Percentiles rank a stretch among this genome's conserved stretches.
phyloP scores from a whole-genome alignment of 2,113 vertebrate species.

The Symphodus melops region DNA sequence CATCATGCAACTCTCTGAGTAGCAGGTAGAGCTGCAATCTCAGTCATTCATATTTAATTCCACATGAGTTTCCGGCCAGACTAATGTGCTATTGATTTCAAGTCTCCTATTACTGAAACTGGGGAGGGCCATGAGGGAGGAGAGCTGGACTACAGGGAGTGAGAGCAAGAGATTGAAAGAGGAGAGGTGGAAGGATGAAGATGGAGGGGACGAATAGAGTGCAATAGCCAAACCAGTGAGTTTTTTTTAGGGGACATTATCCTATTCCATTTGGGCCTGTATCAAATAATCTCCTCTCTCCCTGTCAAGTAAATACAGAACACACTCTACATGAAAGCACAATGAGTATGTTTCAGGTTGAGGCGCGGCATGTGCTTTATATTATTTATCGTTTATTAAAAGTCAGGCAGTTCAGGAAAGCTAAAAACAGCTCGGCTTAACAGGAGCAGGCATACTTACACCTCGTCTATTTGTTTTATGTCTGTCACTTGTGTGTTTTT shows the following conservation, averaged over 20 bases:
- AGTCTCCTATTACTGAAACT: slow-evolving; percentile 82
- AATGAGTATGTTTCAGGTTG: slow-evolving; percentile 11
- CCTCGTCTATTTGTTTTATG: slow-evolving; percentile 39
- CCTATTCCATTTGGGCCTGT: slow-evolving; percentile 16
- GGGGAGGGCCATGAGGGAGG: slow-evolving; percentile 60
- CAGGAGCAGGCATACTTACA: slow-evolving; percentile 13
- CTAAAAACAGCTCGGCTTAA: slow-evolving; percentile 41
- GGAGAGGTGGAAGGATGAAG: slow-evolving; percentile 52
- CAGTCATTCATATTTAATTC: slow-evolving; percentile 89
- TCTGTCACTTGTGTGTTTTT: slow-evolving; percentile 40
- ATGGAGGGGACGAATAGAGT: slow-evolving; percentile 51
- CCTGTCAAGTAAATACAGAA: slow-evolving; percentile 14
- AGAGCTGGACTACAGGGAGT: slow-evolving; percentile 67
- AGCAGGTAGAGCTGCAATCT: slow-evolving; percentile 85
- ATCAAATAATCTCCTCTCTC: slow-evolving; percentile 15
- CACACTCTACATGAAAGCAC: slow-evolving; percentile 35
- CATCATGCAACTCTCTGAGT: slow-evolving; percentile 76
- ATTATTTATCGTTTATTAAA: slow-evolving; percentile 56
- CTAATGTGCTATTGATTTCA: slow-evolving; percentile 88
- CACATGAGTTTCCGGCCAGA: slow-evolving; percentile 84
- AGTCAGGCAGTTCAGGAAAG: slow-evolving; percentile 16
- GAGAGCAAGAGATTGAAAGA: slow-evolving; percentile 67
- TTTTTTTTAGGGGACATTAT: slow-evolving; percentile 53
- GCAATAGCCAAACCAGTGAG: slow-evolving; percentile 22
- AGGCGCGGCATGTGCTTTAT: slow-evolving; percentile 29